Base-by-base conservation (phyloP, 2,797 vertebrate species). In the Mus minutoides region DNA sequence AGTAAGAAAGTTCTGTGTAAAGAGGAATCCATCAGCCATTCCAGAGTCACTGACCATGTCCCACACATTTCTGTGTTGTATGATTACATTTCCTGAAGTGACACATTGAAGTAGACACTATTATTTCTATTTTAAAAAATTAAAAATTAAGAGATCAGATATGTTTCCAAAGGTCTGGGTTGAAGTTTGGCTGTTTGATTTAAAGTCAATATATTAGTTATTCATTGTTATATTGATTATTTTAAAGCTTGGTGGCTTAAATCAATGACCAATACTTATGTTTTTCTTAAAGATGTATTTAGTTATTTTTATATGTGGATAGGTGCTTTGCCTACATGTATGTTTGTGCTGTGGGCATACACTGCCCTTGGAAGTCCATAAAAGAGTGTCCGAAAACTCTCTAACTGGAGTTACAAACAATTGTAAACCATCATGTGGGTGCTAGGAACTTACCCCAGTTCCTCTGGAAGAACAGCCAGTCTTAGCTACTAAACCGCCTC, bases 71-170 rank as follows among this genome's bases (percentile, higher is more conserved):
- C 52, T 56, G 24, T 88, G 21, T 78, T n/a, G 12, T 22, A 31
- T 73, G 83, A 67, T 71, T 37, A 73, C 22, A 29, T 34, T 95
- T 76, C 67, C 22, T 80, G 87, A 92, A 76, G 31, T 24, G 40
- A 64, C 56, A 67, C 16, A 86, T 95, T 89, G 69, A 75, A 60
- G 17, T 91, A 43, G 69, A 73, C 19, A 37, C 7, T 43, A 88
- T 58, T 73, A 75, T 88, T 67, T 79, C 60, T 62, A 31, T 92
- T 92, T 71, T 76, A 92, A 78, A 73, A 37, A 90, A 90, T 80
- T 31, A 37, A 13, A 77, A 84, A 84, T 69, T 13, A 90, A 94
- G 34, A 80, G 43, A 56, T 54, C 58, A 93, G 60, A 0, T 71
- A 49, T 56, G 8, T 78, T 96, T 90, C 54, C 58, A 40, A 69